Evolutionary conservation across 2,888 invertebrate species (phyloP), one percentile per base, ranked within the genome.

Genomic region (Gari tellinella): DNA sequence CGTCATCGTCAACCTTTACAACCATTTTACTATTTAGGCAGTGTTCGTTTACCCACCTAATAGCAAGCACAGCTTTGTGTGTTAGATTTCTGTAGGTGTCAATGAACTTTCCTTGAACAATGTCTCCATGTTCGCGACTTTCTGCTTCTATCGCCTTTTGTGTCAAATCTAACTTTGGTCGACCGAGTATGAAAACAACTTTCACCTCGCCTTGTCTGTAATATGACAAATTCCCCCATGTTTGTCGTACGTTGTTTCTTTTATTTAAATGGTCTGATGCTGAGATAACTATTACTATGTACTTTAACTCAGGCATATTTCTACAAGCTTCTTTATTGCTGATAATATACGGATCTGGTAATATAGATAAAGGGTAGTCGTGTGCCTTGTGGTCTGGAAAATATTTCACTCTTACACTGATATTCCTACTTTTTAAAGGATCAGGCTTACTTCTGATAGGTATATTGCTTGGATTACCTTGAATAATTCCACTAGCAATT

Each of bases 1-100:
- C 81, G 57, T 89, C 88, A 49, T 89, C 89, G 43, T 89, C 88
- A 0, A 82, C 82, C 62, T 89, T 89, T 0, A 88, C 64, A 7
- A 87, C 61, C 53, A 82, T 76, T 57, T 83, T 73, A 14, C 85
- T 83, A 21, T 86, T 72, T 14, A 40, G 56, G 58, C 88, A 89
- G 62, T 82, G 75, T 58, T 85, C 81, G 14, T 81, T 75, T 10
- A 86, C 67, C 89, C 89, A 88, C 7, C 85, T 61, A 37, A 83
- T 79, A 5, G 80, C 84, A 2, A 85, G 73, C 12, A 88, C 82
- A 15, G 87, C 88, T 72, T 89, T 89, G 46, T 83, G 81, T 2
- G 88, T 89, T 17, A 88, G 68, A 72, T 89, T 88, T 25, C 57
- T 77, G 62, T 87, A 88, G 0, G 83, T 63, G 57, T 89, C 89